Conservation (phyloP, 2,888 invertebrate species). For the Muscina levida region DNA sequence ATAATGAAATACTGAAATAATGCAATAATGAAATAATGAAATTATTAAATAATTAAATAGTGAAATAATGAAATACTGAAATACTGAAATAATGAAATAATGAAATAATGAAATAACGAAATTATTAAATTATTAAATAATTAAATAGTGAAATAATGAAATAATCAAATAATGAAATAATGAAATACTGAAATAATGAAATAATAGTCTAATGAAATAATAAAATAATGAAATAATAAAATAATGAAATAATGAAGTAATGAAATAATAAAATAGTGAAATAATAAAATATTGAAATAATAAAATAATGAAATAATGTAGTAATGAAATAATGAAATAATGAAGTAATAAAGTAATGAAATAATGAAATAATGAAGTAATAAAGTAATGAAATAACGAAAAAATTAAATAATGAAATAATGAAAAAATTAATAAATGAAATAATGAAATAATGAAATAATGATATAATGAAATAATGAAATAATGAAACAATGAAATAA, state of each 20-base stretch:
- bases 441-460: too few species aligned
- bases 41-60: neutral
- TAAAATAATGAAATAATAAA: neutral
- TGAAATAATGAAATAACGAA: slow-evolving; percentile 3
- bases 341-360: too few species aligned
- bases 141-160: neutral
- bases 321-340: too few species aligned
- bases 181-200: neutral
- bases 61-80: neutral
- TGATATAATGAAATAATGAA: too few species aligned
- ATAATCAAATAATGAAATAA: neutral
- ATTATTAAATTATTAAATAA: neutral
- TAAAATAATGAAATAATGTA: neutral
- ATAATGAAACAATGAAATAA: too few species aligned
- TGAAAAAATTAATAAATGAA: too few species aligned
- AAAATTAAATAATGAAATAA: too few species aligned
- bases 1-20: neutral
- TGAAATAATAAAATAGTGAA: neutral
- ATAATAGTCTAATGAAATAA: neutral
- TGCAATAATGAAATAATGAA: neutral
- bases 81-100: neutral
- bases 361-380: too few species aligned
- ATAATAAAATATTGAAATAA: slow-evolving; percentile 1
- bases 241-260: neutral
- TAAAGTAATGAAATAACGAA: too few species aligned